A percentile compares a stretch with the other conserved stretches of the same genome.
Evolutionary conservation across 2,797 vertebrate genomes (phyloP).

Genomic region (Sphenodon punctatus): DNA sequence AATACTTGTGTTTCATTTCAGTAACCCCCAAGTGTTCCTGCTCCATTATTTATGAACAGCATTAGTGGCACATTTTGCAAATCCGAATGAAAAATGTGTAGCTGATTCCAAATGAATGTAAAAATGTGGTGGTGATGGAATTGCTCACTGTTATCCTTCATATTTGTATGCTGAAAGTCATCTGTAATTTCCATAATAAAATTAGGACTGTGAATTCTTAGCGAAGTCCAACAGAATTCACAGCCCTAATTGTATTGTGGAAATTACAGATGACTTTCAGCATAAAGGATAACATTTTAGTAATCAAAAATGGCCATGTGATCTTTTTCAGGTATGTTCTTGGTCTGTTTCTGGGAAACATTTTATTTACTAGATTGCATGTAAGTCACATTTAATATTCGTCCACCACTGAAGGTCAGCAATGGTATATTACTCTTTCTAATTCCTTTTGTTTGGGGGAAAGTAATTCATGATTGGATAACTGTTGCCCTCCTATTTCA

Average conservation of each 20-base stretch:
- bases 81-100: conserved; percentile 20
- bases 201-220: background rate
- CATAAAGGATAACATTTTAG: conserved; percentile 2
- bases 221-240: background rate
- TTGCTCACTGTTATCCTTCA: conserved; percentile 1
- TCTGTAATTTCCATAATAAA: background rate
- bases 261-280: background rate
- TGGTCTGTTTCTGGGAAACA: too few relatives aligned
- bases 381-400: too few relatives aligned
- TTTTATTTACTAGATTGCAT: too few relatives aligned
- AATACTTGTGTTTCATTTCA: background rate
- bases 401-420: too few relatives aligned
- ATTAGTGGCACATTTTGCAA: conserved; percentile 33
- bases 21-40: conserved; percentile 3
- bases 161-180: background rate
- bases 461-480: background rate
- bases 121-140: background rate
- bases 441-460: background rate
- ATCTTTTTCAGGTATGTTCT: too few relatives aligned
- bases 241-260: background rate
- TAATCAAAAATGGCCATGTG: too few relatives aligned
- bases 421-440: too few relatives aligned
- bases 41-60: conserved; percentile 38
- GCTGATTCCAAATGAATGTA: conserved; percentile 15
- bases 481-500: background rate